Base-by-base conservation (phyloP, 1,140 invertebrate species). In the Drosophila pallidifrons region DNA sequence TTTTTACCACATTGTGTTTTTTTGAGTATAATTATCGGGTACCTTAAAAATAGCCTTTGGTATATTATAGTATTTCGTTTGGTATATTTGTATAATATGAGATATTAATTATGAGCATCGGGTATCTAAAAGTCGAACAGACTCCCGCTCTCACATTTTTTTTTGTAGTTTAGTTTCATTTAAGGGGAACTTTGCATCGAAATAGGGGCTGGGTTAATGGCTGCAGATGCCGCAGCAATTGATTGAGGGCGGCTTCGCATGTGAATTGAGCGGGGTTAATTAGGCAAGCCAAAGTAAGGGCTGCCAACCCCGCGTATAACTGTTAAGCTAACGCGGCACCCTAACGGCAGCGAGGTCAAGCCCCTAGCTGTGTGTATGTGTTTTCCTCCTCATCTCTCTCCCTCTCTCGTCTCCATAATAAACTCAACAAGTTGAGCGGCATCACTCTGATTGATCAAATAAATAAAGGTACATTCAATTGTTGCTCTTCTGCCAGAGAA, bases 221-320 rank as follows among this genome's bases (percentile, higher is more conserved):
- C 32, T 32, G 32, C 32, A 32, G 32, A 5, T 32, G 32, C 32
- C 2, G 35, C 35, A 3, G 35, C 35, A 82, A 87, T 83, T 87
- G 80, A 80, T 83, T 83, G 81, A 83, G 67, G 80, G 74, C 77
- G 59, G 57, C 68, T 79, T 82, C 57, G 79, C 75, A 79, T 87
- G 79, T 75, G 81, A 59, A 45, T 43, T 35, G 5, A n/a, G 66
- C 70, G 65, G 65, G 35, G 7, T 63, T 88, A 87, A 89, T 88
- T 88, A 80, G 79, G 38, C 52, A 63, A 25, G 46, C 70, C 67
- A 81, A 32, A 63, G 46, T 66, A 73, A 81, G 61, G 72, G 78
- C 67, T 41, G 41, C 13, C 46, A 55, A 55, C 32, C 52, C 52
- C 20, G 20, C 3, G 20, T 25, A 25, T 25, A 25, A 25, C 20